Evolutionary conservation across 2,888 invertebrate species (phyloP), one percentile per base, ranked within the genome.

Genomic region (Smittia sp.): DNA sequence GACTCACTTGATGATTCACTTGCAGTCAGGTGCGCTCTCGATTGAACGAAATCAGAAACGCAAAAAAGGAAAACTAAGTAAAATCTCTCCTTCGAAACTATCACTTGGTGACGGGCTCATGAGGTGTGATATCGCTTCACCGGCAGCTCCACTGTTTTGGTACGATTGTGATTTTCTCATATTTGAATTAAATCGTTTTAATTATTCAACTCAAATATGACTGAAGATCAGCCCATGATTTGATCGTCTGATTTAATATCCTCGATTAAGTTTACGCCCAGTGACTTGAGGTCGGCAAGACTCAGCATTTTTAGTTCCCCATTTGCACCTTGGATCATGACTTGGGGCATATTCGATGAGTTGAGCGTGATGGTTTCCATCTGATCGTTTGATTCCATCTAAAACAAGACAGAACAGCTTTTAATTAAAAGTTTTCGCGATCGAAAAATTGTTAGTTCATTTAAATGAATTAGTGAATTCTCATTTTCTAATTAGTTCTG

Each of bases 251-350:
- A n/a, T n/a, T 73, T 73, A 20, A 73, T 24, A 18, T 73, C 73
- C 25, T 73, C 65, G 11, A 63, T 65, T 13, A 65, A 52, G 25
- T 73, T 73, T 1, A 73, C 63, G 22, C 65, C 73, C 11, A 65
- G 25, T 25, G 73, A 73, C 25, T 65, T 90, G 76, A 92, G 92
- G 82, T 94, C 93, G 84, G 93, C 93, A 76, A 93, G 85, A 75
- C 91, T 92, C 79, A 94, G 87, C 78, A 94, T 93, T 83, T 93
- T 93, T 79, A 93, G 85, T 83, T 93, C 89, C 66, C 86, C 86
- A 52, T 88, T 85, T 63, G 86, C 84, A 77, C 88, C 86, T 81
- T 90, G 88, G 81, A 92, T 90, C 86, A 93, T 91, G 86, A 93
- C 92, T 80, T 92, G 92, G 81, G 91, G 90, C 80, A 90, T 89